Conservation (phyloP, 2,888 invertebrate species). For the Sinelater perroti region DNA sequence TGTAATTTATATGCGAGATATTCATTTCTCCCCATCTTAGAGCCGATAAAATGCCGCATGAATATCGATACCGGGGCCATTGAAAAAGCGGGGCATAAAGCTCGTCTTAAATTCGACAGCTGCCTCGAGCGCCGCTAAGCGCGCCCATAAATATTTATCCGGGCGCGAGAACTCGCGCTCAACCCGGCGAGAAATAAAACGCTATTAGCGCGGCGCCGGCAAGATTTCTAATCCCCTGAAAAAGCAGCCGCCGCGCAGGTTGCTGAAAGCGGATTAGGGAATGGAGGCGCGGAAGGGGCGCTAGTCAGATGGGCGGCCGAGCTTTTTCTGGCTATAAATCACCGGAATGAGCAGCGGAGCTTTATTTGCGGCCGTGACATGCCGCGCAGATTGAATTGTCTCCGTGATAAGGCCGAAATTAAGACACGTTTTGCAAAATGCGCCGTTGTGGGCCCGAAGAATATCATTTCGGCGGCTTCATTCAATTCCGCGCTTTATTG, state of each 20-base stretch:
- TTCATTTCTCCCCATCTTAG: background rate
- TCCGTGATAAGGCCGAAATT: no score
- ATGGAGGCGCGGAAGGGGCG: background rate
- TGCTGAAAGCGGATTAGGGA: slow-evolving; percentile 7
- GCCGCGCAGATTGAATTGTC: no score
- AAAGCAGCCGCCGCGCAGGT: slow-evolving; percentile 9
- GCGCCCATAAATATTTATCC: background rate
- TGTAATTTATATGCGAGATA: slow-evolving; percentile 12
- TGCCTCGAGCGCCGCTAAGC: background rate
- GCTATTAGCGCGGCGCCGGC: slow-evolving; percentile 5
- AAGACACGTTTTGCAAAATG: no score
- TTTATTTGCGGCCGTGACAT: no score
- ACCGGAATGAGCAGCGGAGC: background rate
- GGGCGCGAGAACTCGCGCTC: background rate
- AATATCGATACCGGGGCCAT: slow-evolving; percentile 15
- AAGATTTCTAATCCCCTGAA: slow-evolving; percentile 9
- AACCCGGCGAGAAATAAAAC: slow-evolving; percentile 1
- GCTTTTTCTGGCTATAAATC: slow-evolving; percentile 1
- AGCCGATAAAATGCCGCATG: slow-evolving; percentile 7
- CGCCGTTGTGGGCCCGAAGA: no score
- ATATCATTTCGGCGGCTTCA: no score
- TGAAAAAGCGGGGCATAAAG: slow-evolving; percentile 12
- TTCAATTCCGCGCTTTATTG: no score
- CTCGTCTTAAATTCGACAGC: slow-evolving; percentile 1
- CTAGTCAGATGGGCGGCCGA: slow-evolving; percentile 5